Evolutionary conservation across 2,113 vertebrate species (phyloP).

Genomic region (Dermatemys mawii): DNA sequence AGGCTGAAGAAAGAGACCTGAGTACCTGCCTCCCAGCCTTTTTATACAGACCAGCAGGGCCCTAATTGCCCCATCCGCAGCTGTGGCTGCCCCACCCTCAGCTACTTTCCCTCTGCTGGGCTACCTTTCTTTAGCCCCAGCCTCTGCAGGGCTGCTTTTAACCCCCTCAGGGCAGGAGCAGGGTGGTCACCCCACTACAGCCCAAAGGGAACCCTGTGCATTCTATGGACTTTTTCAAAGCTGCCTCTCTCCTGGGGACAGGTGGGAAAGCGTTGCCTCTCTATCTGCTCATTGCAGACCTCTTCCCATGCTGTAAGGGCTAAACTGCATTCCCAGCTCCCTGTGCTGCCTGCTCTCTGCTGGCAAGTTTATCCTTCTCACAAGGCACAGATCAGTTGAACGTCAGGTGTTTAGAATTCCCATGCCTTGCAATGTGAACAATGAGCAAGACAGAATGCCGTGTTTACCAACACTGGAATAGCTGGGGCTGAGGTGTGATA

Average conservation of each 20-base stretch:
- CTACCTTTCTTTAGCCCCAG: too few species aligned
- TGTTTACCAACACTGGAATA: not conserved
- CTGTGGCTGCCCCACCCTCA: too few species aligned
- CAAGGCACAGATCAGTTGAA: not conserved
- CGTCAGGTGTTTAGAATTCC: not conserved
- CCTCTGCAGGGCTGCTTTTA: too few species aligned
- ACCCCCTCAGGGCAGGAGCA: too few species aligned
- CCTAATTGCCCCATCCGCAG: too few species aligned
- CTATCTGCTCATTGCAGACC: not conserved
- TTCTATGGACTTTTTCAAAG: not conserved
- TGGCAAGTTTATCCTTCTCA: not conserved
- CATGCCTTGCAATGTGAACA: not conserved
- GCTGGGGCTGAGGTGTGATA: not conserved
- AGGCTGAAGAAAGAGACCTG: too few species aligned
- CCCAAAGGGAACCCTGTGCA: not conserved
- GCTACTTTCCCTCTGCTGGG: too few species aligned
- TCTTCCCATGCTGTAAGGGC: not conserved
- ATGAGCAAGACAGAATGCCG: not conserved
- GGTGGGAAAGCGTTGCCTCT: not conserved
- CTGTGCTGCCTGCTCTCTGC: not conserved
- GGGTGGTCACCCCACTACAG: too few species aligned
- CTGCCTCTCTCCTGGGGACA: not conserved
- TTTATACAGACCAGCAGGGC: too few species aligned
- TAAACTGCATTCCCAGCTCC: not conserved
- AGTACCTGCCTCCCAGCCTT: too few species aligned